Evolutionary conservation across 2,113 vertebrate species (phyloP).

Genomic region (Peromyscus leucopus): DNA sequence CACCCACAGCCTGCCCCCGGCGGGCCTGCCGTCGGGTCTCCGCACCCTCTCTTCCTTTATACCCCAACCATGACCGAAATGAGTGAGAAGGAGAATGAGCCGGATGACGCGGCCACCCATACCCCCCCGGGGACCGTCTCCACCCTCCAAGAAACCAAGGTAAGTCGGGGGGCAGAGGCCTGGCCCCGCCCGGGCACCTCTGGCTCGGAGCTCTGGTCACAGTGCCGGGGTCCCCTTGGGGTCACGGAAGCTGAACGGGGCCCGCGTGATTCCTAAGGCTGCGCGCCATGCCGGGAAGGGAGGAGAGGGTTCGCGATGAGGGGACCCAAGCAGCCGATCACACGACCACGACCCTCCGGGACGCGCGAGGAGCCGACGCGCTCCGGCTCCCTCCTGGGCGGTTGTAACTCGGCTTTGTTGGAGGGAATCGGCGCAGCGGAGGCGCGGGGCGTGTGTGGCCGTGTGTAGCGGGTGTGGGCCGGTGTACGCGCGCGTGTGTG

Average conservation of each 20-base stretch:
- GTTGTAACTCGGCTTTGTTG: conserved; percentile 50
- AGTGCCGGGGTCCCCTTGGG: background rate
- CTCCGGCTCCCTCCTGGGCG: background rate
- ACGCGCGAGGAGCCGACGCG: conserved; percentile 34
- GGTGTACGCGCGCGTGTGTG: conserved; percentile 47
- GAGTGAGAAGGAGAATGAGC: conserved; percentile 91
- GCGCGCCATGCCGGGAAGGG: background rate
- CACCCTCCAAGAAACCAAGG: conserved; percentile 92
- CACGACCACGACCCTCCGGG: background rate
- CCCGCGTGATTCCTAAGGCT: background rate
- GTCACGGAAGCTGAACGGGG: background rate
- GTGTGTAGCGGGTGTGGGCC: conserved; percentile 49
- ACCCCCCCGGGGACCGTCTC: conserved; percentile 88
- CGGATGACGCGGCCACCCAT: conserved; percentile 86
- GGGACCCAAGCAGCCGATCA: background rate
- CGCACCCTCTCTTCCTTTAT: background rate
- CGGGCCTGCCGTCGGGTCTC: conserved; percentile 67
- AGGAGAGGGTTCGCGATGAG: background rate
- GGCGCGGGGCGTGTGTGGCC: conserved; percentile 8
- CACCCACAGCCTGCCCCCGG: conserved; percentile 17
- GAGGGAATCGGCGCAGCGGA: conserved; percentile 59
- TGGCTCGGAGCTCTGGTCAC: background rate
- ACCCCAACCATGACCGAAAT: conserved; percentile 89
- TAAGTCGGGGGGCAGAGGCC: conserved; percentile 78
- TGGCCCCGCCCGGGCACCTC: background rate